phyloP scores from a whole-genome alignment of 2,888 invertebrate species.

The Synergus itoensis region DNA sequence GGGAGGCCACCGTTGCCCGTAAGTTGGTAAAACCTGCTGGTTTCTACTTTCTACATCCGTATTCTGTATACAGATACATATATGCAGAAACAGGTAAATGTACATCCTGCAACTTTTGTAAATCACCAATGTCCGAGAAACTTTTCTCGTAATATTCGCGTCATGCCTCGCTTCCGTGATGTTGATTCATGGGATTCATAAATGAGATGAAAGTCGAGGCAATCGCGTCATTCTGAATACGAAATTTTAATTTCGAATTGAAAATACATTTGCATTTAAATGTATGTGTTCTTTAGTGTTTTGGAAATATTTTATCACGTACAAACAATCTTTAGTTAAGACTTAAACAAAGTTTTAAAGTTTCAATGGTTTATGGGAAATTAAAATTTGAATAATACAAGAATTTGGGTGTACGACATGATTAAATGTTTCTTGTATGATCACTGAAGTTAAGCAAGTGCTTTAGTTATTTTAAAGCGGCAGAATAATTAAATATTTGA shows the following conservation, averaged over 20 bases:
- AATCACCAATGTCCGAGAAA: conserved; percentile 40
- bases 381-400: too few relatives aligned
- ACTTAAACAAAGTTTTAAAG: too few relatives aligned
- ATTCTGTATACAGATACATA: neutral
- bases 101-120: conserved; percentile 14
- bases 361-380: too few relatives aligned
- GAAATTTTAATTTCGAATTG: neutral
- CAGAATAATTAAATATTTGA: too few relatives aligned
- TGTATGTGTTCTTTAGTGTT: neutral
- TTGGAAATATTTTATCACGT: too few relatives aligned
- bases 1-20: conserved; percentile 44
- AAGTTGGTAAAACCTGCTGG: conserved; percentile 52
- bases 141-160: conserved; percentile 36
- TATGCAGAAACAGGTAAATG: conserved; percentile 28
- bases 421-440: too few relatives aligned
- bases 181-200: conserved; percentile 49
- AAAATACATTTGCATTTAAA: neutral
- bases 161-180: conserved; percentile 23
- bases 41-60: conserved; percentile 23
- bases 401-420: too few relatives aligned
- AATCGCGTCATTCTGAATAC: conserved; percentile 9
- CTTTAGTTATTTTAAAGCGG: too few relatives aligned
- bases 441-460: too few relatives aligned
- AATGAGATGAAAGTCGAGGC: conserved; percentile 47
- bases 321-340: too few relatives aligned